Evolutionary conservation across 2,797 vertebrate genomes (phyloP).

Genomic region (Eurystomus glaucurus): DNA sequence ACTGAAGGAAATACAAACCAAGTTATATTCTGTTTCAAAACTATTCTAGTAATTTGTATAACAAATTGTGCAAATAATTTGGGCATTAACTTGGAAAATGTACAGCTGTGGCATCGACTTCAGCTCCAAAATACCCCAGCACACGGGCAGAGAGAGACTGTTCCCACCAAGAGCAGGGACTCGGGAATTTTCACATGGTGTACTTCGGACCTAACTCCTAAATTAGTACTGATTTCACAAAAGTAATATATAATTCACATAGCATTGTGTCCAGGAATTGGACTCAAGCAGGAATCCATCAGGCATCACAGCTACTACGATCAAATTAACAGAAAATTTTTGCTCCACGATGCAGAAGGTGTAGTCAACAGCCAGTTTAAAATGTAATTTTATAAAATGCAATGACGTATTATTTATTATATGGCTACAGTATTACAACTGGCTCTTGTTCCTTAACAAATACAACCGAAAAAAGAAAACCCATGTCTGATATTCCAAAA

Average conservation of each 20-base stretch:
- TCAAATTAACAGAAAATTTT: not conserved
- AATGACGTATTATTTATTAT: not conserved
- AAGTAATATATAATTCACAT: not conserved
- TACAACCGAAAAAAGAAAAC: not conserved
- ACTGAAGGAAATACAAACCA: constrained; percentile 80
- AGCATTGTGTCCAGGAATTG: not conserved
- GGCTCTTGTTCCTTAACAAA: not conserved
- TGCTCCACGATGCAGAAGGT: not conserved
- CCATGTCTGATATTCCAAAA: not conserved
- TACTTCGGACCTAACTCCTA: not conserved
- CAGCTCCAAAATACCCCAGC: not conserved
- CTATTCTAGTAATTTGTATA: not conserved
- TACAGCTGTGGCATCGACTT: fast-evolving
- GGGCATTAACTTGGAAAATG: not conserved
- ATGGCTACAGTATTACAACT: not conserved
- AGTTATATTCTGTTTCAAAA: not conserved
- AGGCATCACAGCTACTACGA: not conserved
- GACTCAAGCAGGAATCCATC: not conserved
- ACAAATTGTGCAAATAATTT: not conserved
- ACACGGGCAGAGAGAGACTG: not conserved
- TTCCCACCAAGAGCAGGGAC: not conserved
- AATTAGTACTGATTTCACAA: not conserved
- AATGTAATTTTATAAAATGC: not conserved
- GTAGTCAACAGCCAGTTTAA: not conserved
- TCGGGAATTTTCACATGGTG: not conserved